These are phyloP conservation scores for Eupithecia abbreviata DNA, from an alignment of 2,888 invertebrate genomes.

Conservation along the genomic window DNA sequence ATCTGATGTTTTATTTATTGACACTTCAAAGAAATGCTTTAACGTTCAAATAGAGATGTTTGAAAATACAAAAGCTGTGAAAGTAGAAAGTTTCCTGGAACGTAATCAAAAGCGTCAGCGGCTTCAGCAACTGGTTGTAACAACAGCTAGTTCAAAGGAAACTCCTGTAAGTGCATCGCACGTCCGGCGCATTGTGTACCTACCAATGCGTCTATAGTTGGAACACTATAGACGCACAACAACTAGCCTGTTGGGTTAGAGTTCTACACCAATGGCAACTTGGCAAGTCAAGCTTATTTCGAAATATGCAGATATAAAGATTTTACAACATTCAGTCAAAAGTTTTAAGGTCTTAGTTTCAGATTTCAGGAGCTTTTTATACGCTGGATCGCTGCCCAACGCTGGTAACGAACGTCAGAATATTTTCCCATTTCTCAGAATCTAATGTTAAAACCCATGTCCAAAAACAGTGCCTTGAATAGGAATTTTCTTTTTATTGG, in stretches of 20 bases:
- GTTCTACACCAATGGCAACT: not conserved
- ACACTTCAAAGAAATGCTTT: conserved; percentile 3
- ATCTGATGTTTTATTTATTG: not conserved
- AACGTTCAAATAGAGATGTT: conserved; percentile 18
- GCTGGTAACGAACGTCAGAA: not conserved
- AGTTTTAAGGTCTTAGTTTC: not conserved
- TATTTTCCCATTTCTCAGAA: not conserved
- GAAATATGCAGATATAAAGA: not conserved
- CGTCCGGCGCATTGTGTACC: conserved; percentile 70
- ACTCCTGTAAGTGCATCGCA: conserved; percentile 70
- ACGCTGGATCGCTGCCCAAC: not conserved
- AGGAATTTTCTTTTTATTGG: not conserved
- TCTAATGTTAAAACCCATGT: not conserved
- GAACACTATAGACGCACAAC: conserved; percentile 40
- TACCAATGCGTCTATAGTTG: conserved; percentile 62
- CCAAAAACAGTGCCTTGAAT: not conserved
- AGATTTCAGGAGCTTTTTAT: not conserved
- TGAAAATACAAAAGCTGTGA: conserved; percentile 33
- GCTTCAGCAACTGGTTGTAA: conserved; percentile 55
- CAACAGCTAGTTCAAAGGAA: conserved; percentile 76
- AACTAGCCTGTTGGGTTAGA: conserved; percentile 12
- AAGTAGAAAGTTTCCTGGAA: conserved; percentile 60
- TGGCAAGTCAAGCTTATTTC: not conserved
- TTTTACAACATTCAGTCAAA: not conserved
- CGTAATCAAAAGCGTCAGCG: conserved; percentile 52